A percentile compares a stretch with the other conserved stretches of the same genome.
These are phyloP conservation scores for Yponomeuta plumbellus DNA, from an alignment of 2,888 invertebrate species.

Conservation along the genomic window DNA sequence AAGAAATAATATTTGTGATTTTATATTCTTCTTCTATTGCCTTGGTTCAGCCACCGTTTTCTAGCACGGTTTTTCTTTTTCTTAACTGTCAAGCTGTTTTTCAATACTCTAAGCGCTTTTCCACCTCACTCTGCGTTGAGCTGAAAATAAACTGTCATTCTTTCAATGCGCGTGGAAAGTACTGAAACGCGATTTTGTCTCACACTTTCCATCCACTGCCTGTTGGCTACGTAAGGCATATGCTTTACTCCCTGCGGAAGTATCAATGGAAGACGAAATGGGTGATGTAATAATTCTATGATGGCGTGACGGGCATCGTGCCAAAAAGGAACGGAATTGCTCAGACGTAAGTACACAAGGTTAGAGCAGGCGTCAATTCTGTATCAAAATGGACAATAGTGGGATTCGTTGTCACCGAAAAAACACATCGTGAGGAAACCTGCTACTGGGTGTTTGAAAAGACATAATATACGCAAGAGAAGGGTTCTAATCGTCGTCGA, in stretches of 20 bases:
- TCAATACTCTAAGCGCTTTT: not conserved
- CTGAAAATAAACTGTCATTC: not conserved
- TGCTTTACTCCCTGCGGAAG: not conserved
- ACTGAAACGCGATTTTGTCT: not conserved
- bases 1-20: too few relatives aligned
- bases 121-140: not conserved
- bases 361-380: not conserved
- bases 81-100: too few relatives aligned
- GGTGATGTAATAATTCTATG: not conserved
- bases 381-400: not conserved
- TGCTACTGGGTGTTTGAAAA: too few relatives aligned
- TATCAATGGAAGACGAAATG: not conserved
- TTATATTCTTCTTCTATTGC: too few relatives aligned
- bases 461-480: too few relatives aligned
- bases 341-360: not conserved
- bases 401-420: not conserved
- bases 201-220: not conserved
- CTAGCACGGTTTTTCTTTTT: too few relatives aligned
- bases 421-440: too few relatives aligned
- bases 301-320: constrained; percentile 34
- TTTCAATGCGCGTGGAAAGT: constrained; percentile 4
- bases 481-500: too few relatives aligned
- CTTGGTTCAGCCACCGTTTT: too few relatives aligned
- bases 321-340: constrained; percentile 56
- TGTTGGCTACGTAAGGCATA: not conserved